These are phyloP conservation scores for Drosophila pachea DNA, from an alignment of 1,140 invertebrate species.

Conservation along the genomic window DNA sequence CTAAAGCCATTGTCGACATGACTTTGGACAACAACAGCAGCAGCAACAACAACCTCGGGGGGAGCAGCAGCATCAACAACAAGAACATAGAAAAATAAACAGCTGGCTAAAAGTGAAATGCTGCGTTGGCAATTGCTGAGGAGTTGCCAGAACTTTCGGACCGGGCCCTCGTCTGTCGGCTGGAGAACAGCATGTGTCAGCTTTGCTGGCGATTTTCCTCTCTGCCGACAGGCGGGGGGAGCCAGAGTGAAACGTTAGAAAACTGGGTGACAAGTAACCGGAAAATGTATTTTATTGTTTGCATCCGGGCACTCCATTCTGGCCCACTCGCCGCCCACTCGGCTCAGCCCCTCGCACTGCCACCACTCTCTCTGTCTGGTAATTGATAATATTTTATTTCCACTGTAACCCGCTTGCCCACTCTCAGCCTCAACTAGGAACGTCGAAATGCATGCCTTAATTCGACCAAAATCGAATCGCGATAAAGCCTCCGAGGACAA, in stretches of 20 bases:
- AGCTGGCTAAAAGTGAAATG: conserved; percentile 64
- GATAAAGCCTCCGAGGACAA: too few species aligned
- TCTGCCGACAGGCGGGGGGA: conserved; percentile 3
- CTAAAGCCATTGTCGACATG: conserved; percentile 78
- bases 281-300: conserved; percentile 78
- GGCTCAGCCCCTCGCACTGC: conserved; percentile 15
- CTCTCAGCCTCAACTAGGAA: too few species aligned
- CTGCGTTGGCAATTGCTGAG: conserved; percentile 74
- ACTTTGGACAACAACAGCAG: conserved; percentile 70
- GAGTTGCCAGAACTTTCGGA: conserved; percentile 60
- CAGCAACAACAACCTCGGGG: conserved; percentile 34
- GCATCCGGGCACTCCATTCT: conserved; percentile 72
- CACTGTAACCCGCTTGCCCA: too few species aligned
- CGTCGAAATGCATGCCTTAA: too few species aligned
- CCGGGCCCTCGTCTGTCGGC: conserved; percentile 27
- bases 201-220: conserved; percentile 60
- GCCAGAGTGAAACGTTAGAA: conserved; percentile 40
- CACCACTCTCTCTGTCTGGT: conserved; percentile 69
- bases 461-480: too few species aligned
- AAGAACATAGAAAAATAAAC: conserved; percentile 9
- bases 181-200: conserved; percentile 67
- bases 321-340: conserved; percentile 23
- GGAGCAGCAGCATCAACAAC: too few species aligned
- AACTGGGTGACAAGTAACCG: conserved; percentile 76
- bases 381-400: conserved; percentile 76